Evolutionary conservation across 2,113 vertebrate genomes (phyloP).

Genomic region (Turnix velox): DNA sequence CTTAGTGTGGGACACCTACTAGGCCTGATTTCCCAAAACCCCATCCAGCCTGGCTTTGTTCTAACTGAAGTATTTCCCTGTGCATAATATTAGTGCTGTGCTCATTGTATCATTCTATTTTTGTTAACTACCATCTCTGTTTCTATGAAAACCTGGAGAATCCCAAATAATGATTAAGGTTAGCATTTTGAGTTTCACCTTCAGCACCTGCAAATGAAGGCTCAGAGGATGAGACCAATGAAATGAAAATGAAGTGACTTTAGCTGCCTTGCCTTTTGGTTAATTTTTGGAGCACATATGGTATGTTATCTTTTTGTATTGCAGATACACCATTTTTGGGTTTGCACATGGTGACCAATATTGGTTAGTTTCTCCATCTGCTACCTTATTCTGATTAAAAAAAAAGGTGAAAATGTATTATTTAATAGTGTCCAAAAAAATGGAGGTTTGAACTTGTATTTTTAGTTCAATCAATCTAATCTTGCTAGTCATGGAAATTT

Average conservation of each 20-base stretch:
- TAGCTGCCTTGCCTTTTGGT: not conserved
- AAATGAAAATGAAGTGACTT: slow-evolving; percentile 13
- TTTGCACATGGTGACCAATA: slow-evolving; percentile 1
- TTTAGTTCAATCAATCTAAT: not conserved
- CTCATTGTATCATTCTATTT: not conserved
- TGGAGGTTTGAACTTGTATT: not conserved
- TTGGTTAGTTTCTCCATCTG: not conserved
- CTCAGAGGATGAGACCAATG: not conserved
- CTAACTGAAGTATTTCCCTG: not conserved
- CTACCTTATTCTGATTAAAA: not conserved
- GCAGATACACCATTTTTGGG: not conserved
- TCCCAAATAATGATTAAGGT: not conserved
- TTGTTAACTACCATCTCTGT: not conserved
- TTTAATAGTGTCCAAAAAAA: not conserved
- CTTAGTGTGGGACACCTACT: too few species aligned
- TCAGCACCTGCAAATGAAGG: not conserved
- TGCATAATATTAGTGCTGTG: not conserved
- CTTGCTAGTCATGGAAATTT: not conserved
- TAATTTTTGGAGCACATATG: slow-evolving; percentile 6
- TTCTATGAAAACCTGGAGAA: not conserved
- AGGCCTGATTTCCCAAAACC: too few species aligned
- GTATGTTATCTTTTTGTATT: not conserved
- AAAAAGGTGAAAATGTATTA: not conserved
- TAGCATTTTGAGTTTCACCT: slow-evolving; percentile 16
- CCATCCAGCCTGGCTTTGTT: too few species aligned